phyloP scores from a whole-genome alignment of 2,888 invertebrate species.

The Hoplodrina blanda region DNA sequence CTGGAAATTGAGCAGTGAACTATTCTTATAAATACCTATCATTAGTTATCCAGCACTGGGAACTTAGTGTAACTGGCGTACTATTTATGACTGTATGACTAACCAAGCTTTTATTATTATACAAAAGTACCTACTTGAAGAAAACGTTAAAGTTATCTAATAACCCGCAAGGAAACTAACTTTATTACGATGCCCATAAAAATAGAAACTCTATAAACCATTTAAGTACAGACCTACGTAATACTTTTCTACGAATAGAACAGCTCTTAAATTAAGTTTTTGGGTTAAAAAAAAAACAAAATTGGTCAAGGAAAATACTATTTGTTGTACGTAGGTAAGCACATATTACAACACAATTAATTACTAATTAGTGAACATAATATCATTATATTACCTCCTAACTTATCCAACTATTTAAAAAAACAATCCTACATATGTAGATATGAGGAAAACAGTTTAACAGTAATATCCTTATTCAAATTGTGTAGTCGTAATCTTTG shows the following conservation, averaged over 20 bases:
- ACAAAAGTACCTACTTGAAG: background rate
- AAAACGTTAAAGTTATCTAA: background rate
- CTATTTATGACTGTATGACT: background rate
- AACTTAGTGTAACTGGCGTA: background rate
- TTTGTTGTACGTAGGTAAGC: background rate
- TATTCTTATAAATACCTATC: background rate
- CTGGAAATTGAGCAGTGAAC: no score
- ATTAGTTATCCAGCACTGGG: background rate
- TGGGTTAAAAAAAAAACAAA: background rate
- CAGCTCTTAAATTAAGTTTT: background rate
- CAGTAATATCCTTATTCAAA: conserved; percentile 13
- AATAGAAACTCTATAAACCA: conserved; percentile 8
- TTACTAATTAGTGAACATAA: background rate
- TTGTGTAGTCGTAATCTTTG: conserved; percentile 18
- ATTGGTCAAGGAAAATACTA: background rate
- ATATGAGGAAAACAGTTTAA: conserved; percentile 32
- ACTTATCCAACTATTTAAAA: background rate
- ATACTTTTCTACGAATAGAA: conserved; percentile 8
- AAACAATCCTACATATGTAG: background rate
- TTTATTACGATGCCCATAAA: conserved; percentile 6
- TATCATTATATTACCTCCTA: background rate
- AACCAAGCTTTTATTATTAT: background rate
- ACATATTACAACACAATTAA: background rate
- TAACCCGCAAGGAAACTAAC: conserved; percentile 11
- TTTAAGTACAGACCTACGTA: background rate